Base-by-base conservation (phyloP, 2,888 invertebrate genomes). In the Phragmatobia fuliginosa region DNA sequence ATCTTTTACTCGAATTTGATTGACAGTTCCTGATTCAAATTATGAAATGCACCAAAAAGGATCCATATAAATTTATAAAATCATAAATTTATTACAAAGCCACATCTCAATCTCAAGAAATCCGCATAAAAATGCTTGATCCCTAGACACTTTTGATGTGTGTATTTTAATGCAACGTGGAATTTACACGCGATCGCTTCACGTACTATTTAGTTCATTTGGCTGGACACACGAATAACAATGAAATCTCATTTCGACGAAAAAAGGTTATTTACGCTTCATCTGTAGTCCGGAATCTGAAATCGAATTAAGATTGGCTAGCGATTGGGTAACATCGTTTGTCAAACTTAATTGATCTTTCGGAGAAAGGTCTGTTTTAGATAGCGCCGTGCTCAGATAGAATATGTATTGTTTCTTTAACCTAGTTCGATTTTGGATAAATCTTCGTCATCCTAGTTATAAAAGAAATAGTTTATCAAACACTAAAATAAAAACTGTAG, bases 131-230 rank as follows among this genome's bases (percentile, higher is more conserved):
- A n/a, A n/a, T n/a, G n/a, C n/a, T n/a, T n/a, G n/a, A n/a, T n/a
- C n/a, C n/a, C n/a, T n/a, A n/a, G n/a, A n/a, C n/a, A n/a, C n/a
- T n/a, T n/a, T n/a, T n/a, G n/a, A n/a, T n/a, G n/a, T n/a, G n/a
- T n/a, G n/a, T n/a, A 88, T 91, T 90, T 85, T 83, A 83, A 84
- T 86, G 85, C 83, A 82, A 79, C 80, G 83, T 78, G 76, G 71
- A 79, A 75, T 83, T 85, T 76, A 84, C 80, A 83, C 84, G 77
- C 84, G 81, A 79, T 81, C 81, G 80, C 77, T 77, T 83, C 72
- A 76, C 77, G 73, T 78, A 79, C 77, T 78, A 75, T 75, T 74
- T 79, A 78, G 84, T 86, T 86, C 84, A 88, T 87, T 87, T 84
- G 61, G 67, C 31, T 71, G 36, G 65, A 62, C 61, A 52, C 52